Evolutionary conservation across 2,888 invertebrate genomes (phyloP).

Genomic region (Chymomyza fuscimana): DNA sequence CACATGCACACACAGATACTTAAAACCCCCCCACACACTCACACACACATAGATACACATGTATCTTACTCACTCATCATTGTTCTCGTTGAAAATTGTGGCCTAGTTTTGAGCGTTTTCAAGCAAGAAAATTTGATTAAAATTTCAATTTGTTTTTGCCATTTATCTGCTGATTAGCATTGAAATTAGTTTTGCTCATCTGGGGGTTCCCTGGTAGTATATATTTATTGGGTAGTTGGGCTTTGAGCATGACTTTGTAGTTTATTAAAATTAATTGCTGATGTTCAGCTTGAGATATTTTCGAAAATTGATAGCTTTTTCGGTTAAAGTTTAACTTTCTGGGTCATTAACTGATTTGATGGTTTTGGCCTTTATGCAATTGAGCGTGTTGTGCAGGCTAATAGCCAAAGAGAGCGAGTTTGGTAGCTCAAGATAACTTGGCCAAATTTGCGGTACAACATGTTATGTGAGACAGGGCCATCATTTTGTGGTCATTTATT

Average conservation of each 20-base stretch:
- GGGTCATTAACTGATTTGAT: slow-evolving; percentile 65
- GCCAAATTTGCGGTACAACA: no score
- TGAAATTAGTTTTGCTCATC: slow-evolving; percentile 50
- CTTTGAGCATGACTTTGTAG: slow-evolving; percentile 52
- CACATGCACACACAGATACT: background rate
- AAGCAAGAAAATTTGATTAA: slow-evolving; percentile 57
- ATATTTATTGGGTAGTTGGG: background rate
- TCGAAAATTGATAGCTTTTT: slow-evolving; percentile 36
- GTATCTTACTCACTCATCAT: slow-evolving; percentile 15
- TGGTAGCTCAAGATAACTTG: background rate
- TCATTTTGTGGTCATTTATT: background rate
- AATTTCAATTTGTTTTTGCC: slow-evolving; percentile 57
- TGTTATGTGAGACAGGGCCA: background rate
- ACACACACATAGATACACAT: background rate
- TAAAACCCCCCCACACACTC: background rate
- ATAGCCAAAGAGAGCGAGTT: background rate
- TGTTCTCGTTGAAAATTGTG: slow-evolving; percentile 21
- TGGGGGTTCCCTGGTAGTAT: background rate
- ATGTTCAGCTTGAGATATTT: slow-evolving; percentile 43
- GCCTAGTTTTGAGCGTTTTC: background rate
- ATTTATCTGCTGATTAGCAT: slow-evolving; percentile 42
- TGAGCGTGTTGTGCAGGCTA: slow-evolving; percentile 24
- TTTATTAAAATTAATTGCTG: slow-evolving; percentile 71
- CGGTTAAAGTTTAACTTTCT: slow-evolving; percentile 52
- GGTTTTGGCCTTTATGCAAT: slow-evolving; percentile 45